phyloP scores from a whole-genome alignment of 1,140 invertebrate genomes.

The Oncopodura yosiiana region DNA sequence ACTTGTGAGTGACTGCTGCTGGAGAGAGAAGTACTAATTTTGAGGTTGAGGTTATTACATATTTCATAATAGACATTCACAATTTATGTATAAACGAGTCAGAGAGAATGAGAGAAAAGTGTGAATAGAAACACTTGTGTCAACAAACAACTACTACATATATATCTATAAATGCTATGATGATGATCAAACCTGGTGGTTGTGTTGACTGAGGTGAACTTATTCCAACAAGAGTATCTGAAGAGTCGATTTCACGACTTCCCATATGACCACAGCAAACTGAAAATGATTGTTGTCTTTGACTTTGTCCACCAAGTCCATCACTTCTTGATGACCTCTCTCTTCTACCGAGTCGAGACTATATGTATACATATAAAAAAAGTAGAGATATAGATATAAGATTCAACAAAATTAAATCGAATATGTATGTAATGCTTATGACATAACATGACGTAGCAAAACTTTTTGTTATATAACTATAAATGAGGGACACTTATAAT shows the following conservation, averaged over 20 bases:
- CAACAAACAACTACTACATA: background rate
- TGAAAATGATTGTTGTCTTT: conserved; percentile 16
- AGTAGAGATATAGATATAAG: background rate
- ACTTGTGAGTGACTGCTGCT: too few species aligned
- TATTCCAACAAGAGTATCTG: conserved; percentile 26
- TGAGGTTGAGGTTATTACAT: background rate
- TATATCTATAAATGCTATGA: background rate
- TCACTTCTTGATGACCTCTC: conserved; percentile 24
- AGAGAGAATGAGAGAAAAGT: background rate
- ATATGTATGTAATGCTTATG: too few species aligned
- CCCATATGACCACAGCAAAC: conserved; percentile 28
- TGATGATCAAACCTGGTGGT: conserved; percentile 17
- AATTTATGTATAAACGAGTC: background rate
- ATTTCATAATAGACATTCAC: background rate
- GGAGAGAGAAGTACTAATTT: too few species aligned
- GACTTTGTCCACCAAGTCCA: conserved; percentile 3
- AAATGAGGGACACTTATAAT: too few species aligned
- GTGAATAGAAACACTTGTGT: background rate
- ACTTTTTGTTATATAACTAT: too few species aligned
- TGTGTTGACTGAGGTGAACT: too few species aligned
- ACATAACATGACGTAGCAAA: too few species aligned
- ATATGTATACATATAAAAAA: too few species aligned
- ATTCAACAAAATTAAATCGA: background rate
- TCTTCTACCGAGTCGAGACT: conserved; percentile 31
- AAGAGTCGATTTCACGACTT: conserved; percentile 26